Evolutionary conservation across 1,140 invertebrate species (phyloP).

Genomic region (Meloidogyne floridensis): DNA sequence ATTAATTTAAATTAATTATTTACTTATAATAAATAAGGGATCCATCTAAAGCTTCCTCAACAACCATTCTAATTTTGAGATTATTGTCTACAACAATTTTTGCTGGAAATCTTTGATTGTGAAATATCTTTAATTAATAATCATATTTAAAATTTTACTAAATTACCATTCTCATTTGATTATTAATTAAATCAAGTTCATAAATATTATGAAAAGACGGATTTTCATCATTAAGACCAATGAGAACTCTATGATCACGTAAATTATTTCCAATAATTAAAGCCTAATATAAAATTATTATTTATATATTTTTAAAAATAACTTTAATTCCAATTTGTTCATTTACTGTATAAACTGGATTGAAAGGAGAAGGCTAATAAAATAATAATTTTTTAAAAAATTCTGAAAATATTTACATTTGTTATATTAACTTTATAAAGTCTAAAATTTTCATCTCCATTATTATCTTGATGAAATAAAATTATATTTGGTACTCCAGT

Average conservation of each 20-base stretch:
- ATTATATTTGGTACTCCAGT: conserved; percentile 52
- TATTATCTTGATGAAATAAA: conserved; percentile 48
- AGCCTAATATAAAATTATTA: conserved; percentile 14
- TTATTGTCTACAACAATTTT: conserved; percentile 61
- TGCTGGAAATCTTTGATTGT: conserved; percentile 51
- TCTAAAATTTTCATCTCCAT: conserved; percentile 53
- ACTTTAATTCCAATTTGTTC: conserved; percentile 49
- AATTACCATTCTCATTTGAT: conserved; percentile 51
- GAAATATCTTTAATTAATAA: conserved; percentile 29
- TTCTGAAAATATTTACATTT: conserved; percentile 32
- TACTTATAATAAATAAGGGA: conserved; percentile 52
- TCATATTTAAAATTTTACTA: not conserved
- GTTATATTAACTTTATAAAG: conserved; percentile 52
- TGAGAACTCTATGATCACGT: conserved; percentile 39
- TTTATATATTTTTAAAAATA: not conserved
- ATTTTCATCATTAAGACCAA: conserved; percentile 54
- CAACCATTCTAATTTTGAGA: conserved; percentile 58
- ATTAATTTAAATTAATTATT: not conserved
- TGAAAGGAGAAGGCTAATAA: conserved; percentile 53
- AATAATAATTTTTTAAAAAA: not conserved
- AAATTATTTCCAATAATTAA: conserved; percentile 54
- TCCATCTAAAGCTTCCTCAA: conserved; percentile 58
- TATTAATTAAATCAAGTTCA: conserved; percentile 50
- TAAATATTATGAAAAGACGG: conserved; percentile 53
- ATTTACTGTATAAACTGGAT: conserved; percentile 49